Evolutionary conservation across 2,888 invertebrate genomes (phyloP), one percentile per base, ranked within the genome.

Genomic region (Synergus laeviventris): DNA sequence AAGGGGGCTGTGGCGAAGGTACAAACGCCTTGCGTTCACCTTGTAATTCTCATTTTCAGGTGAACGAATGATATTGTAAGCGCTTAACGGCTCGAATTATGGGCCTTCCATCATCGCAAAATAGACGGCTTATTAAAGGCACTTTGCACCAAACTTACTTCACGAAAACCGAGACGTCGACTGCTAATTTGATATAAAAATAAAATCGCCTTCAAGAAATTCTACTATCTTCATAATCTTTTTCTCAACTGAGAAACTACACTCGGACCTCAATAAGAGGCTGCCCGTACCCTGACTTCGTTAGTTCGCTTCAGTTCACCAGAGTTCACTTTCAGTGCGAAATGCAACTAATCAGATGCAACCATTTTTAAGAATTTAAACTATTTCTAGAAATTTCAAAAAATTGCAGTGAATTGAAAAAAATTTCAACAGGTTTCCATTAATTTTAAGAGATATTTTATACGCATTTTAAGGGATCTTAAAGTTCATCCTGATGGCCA

Each of bases 21-120:
- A 49, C 49, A n/a, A 49, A n/a, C 49, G 45, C 21, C 45, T 42
- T 66, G 66, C 66, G 39, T 64, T 64, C 21, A 64, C 64, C 38
- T 42, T 39, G 24, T 54, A 54, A 66, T 75, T 66, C 54, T 75
- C 42, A 38, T 75, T 75, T 75, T 75, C 38, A 38, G 31, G 64
- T 21, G 75, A 62, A 75, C 62, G 18, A 76, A 73, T 76, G 76
- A 76, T 76, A 76, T 73, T 76, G 59, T 73, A 24, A 62, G 42
- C 36, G 39, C 61, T 42, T 56, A 62, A 74, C 38, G 61, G 61
- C 31, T 38, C 42, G 62, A 74, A 74, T 74, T 74, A 74, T 64
- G 31, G 62, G 74, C 62, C 74, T 74, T 74, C 74, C 74, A 74
- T 74, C 74, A 62, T 39, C 24, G 42, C 45, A 31, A 64, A 74